phyloP scores from a whole-genome alignment of 2,113 vertebrate species.

The Gambusia affinis region DNA sequence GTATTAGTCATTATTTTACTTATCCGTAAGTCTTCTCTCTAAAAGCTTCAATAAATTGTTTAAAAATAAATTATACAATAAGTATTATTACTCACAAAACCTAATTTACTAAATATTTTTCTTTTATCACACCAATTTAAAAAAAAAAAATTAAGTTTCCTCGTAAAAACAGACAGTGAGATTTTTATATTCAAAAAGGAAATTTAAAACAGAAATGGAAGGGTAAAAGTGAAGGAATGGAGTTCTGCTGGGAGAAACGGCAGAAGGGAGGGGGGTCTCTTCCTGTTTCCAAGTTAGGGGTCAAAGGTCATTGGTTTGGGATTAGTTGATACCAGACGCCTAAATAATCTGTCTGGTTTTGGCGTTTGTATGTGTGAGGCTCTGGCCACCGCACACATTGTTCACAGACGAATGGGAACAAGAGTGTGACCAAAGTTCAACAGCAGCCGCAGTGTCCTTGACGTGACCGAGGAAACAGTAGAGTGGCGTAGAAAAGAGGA shows the following conservation, averaged over 20 bases:
- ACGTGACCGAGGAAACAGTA: constrained; percentile 35
- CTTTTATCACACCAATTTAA: constrained; percentile 16
- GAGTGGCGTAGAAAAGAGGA: constrained; percentile 34
- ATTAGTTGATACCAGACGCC: constrained; percentile 49
- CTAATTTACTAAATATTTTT: constrained; percentile 24
- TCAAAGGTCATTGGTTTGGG: constrained; percentile 51
- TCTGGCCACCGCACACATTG: neutral
- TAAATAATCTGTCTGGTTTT: constrained; percentile 37
- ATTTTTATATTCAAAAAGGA: neutral
- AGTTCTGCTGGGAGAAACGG: neutral
- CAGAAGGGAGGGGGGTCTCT: constrained; percentile 15
- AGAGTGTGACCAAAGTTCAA: neutral
- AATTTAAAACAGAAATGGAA: neutral
- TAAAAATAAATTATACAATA: too few relatives aligned
- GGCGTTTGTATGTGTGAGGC: constrained; percentile 1
- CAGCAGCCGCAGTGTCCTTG: constrained; percentile 1
- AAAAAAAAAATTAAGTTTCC: neutral
- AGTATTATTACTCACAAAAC: neutral
- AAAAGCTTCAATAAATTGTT: too few relatives aligned
- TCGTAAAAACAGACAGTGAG: neutral
- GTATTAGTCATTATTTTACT: too few relatives aligned
- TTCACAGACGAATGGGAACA: neutral
- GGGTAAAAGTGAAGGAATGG: neutral
- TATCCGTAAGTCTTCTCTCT: too few relatives aligned
- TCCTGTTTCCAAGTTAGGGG: constrained; percentile 63